Evolutionary conservation across 2,113 vertebrate genomes (phyloP).

Genomic region (Eidolon helvum): DNA sequence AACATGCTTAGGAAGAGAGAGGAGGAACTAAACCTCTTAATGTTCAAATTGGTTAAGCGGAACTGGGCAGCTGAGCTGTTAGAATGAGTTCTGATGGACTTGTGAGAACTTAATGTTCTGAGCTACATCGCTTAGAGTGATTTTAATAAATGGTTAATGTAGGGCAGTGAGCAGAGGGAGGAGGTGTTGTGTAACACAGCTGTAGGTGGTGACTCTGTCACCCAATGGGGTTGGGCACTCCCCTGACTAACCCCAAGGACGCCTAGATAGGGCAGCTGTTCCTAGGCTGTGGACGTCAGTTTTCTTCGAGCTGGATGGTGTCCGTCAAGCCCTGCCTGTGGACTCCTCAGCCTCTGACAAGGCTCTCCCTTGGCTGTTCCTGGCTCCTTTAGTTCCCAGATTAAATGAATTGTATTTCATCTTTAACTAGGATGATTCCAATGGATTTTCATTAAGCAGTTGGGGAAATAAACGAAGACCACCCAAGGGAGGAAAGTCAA

Average conservation of each 20-base stretch:
- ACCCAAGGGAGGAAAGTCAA: not conserved
- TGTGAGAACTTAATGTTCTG: constrained; percentile 31
- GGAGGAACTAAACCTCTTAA: not conserved
- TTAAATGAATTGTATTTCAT: not conserved
- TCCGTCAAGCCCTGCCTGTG: no score
- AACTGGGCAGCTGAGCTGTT: constrained; percentile 16
- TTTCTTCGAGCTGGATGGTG: not conserved
- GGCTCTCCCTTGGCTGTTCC: not conserved
- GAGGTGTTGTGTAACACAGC: constrained; percentile 5
- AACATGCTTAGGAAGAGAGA: constrained; percentile 19
- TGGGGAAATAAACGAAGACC: not conserved
- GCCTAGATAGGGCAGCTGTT: not conserved
- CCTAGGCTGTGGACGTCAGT: not conserved
- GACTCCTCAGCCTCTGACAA: not conserved
- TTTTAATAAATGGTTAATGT: constrained; percentile 55
- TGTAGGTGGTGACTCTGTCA: constrained; percentile 12
- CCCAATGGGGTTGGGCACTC: not conserved
- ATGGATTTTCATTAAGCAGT: not conserved
- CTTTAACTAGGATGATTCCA: not conserved
- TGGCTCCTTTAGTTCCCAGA: not conserved
- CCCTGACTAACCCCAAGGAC: not conserved
- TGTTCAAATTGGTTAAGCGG: not conserved
- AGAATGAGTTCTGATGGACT: not conserved
- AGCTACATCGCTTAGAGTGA: not conserved
- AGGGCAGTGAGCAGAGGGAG: not conserved